phyloP scores from a whole-genome alignment of 2,797 vertebrate species.

The Urosaurus nigricauda region DNA sequence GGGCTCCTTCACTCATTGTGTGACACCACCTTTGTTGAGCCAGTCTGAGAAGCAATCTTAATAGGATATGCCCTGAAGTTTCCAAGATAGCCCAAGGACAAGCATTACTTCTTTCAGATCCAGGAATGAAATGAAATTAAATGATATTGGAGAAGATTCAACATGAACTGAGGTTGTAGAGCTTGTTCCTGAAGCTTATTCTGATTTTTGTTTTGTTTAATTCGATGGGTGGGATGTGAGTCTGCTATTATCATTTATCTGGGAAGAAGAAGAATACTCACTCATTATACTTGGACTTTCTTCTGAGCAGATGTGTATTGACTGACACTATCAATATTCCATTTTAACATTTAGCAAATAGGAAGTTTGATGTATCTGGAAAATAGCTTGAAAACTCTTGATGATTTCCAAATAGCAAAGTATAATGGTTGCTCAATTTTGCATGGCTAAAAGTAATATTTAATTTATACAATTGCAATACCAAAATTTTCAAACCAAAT shows the following conservation, averaged over 20 bases:
- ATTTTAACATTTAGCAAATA: slow-evolving; percentile 4
- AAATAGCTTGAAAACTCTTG: slow-evolving; percentile 54
- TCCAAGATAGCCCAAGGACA: no score
- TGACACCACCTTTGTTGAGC: no score
- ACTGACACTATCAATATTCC: slow-evolving; percentile 2
- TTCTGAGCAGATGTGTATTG: background rate
- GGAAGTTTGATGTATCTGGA: slow-evolving; percentile 47
- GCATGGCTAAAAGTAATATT: slow-evolving; percentile 31
- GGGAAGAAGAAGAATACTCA: background rate
- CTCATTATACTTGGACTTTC: background rate
- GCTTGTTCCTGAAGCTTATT: no score
- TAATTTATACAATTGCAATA: slow-evolving; percentile 19
- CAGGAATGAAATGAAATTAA: no score
- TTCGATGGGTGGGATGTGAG: background rate
- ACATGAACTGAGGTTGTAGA: no score
- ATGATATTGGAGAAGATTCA: no score
- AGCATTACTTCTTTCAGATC: no score
- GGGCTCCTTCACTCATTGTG: no score
- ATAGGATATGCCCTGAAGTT: no score
- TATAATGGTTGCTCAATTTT: slow-evolving; percentile 28
- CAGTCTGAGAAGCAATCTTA: no score
- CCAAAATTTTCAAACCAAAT: slow-evolving; percentile 42
- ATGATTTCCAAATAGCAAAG: slow-evolving; percentile 43
- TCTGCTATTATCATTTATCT: background rate
- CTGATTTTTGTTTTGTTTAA: no score